These are phyloP conservation scores for Naja naja DNA, from an alignment of 2,113 vertebrate species.

Conservation along the genomic window DNA sequence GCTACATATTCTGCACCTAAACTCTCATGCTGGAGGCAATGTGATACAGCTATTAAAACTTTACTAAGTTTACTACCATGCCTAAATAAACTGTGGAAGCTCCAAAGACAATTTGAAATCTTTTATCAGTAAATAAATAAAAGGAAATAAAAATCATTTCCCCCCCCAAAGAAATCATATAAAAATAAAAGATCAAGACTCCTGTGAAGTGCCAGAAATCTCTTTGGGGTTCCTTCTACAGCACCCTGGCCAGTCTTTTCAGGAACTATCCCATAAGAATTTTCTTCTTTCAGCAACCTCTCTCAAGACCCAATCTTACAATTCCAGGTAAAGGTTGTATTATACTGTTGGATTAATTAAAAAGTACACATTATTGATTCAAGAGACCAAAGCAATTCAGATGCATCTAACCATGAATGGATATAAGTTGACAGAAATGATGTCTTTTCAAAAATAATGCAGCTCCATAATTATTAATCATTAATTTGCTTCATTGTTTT, in stretches of 20 bases:
- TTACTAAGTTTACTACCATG: background rate
- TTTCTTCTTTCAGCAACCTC: background rate
- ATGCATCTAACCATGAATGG: background rate
- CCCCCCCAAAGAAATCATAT: background rate
- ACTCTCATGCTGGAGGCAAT: background rate
- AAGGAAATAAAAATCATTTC: background rate
- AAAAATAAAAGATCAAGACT: background rate
- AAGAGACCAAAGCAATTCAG: background rate
- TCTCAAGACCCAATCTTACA: background rate
- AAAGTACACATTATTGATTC: slow-evolving; percentile 16
- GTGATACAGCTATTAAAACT: slow-evolving; percentile 24
- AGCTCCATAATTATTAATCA: background rate
- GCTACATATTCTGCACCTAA: background rate
- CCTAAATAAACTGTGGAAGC: background rate
- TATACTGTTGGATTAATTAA: background rate
- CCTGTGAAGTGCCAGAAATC: background rate
- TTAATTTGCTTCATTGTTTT: background rate
- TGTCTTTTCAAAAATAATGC: background rate
- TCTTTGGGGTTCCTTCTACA: slow-evolving; percentile 3
- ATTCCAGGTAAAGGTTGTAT: background rate
- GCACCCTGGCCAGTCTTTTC: background rate
- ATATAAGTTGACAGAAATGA: background rate
- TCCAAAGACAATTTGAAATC: background rate
- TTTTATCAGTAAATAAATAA: background rate
- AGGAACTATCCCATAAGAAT: background rate